Evolutionary conservation across 2,888 invertebrate genomes (phyloP).

Genomic region (Sthenelais limicola): DNA sequence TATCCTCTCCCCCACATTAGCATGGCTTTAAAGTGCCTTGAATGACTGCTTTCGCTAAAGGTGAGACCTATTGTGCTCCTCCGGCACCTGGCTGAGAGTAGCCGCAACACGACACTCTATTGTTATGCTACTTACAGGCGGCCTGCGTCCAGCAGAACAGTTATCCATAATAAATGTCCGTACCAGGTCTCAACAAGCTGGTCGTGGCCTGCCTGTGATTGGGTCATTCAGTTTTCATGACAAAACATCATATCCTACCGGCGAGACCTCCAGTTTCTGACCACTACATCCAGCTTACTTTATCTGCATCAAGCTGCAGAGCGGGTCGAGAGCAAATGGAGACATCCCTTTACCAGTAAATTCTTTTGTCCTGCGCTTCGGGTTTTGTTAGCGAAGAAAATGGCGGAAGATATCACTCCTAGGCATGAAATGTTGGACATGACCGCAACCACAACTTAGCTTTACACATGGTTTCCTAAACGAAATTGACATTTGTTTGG

Average conservation of each 20-base stretch:
- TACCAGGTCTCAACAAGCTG: background rate
- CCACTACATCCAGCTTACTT: too few relatives aligned
- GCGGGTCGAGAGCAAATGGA: too few relatives aligned
- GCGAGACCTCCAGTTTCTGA: too few relatives aligned
- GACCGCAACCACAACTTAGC: too few relatives aligned
- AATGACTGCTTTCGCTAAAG: conserved; percentile 2
- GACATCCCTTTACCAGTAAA: too few relatives aligned
- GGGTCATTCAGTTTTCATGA: conserved; percentile 29
- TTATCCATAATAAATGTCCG: conserved; percentile 15
- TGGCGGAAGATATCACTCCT: too few relatives aligned
- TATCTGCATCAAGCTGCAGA: too few relatives aligned
- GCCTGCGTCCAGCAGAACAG: background rate
- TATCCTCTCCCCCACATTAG: background rate
- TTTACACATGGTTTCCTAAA: too few relatives aligned
- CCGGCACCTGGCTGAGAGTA: background rate
- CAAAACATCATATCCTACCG: conserved; percentile 25
- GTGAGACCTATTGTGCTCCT: conserved; percentile 22
- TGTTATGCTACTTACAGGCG: conserved; percentile 29
- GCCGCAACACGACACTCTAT: background rate
- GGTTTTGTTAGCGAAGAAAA: too few relatives aligned
- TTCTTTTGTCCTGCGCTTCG: too few relatives aligned
- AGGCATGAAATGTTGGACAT: too few relatives aligned
- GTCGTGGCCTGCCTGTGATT: conserved; percentile 9
- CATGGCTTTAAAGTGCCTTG: background rate
- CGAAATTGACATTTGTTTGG: too few relatives aligned